These are phyloP conservation scores for Chromobotia macracanthus DNA, from an alignment of 2,797 vertebrate genomes.

Conservation along the genomic window DNA sequence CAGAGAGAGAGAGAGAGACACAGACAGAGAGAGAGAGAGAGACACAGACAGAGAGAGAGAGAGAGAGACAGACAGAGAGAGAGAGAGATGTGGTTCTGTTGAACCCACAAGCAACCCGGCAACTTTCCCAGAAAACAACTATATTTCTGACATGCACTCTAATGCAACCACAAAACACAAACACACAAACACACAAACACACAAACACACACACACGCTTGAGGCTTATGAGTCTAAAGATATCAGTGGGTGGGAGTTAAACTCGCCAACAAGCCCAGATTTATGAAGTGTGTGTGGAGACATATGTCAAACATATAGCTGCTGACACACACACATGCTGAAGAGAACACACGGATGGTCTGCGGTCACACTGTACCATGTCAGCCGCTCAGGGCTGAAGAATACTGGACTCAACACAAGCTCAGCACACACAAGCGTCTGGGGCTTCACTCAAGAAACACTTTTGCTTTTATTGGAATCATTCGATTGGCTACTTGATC, in stretches of 20 bases:
- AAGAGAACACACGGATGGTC: background rate
- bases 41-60: no score
- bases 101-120: constrained; percentile 41
- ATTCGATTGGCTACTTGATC: no score
- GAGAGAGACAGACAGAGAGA: background rate
- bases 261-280: constrained; percentile 45
- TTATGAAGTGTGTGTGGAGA: constrained; percentile 24
- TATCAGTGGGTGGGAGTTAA: constrained; percentile 35
- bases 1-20: no score
- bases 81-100: no score
- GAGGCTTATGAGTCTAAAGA: constrained; percentile 35
- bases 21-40: no score
- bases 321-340: constrained; percentile 11
- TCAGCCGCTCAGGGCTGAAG: background rate
- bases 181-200: no score
- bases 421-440: background rate
- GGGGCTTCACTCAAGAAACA: background rate
- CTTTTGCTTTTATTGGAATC: no score
- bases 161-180: constrained; percentile 41
- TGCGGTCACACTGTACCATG: background rate
- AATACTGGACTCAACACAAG: no score
- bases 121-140: constrained; percentile 45
- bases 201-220: constrained; percentile 31
- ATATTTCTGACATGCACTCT: constrained; percentile 40
- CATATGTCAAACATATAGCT: constrained; percentile 23